Evolutionary conservation across 1,140 invertebrate species (phyloP).

Genomic region (Diorhabda sublineata): DNA sequence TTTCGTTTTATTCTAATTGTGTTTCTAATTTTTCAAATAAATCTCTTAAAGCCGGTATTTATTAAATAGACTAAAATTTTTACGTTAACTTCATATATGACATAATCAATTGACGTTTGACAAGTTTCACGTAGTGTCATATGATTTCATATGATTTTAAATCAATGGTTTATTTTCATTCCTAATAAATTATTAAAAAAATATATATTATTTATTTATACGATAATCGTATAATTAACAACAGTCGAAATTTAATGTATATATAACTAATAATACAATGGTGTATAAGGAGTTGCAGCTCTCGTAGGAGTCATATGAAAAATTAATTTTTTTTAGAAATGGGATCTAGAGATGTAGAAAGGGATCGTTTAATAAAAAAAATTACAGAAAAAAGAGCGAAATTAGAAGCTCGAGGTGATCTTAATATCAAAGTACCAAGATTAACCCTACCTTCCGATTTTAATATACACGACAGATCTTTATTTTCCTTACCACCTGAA

Average conservation of each 20-base stretch:
- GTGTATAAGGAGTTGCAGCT: too few species aligned
- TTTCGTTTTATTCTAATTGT: conserved; percentile 1
- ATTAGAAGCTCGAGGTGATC: conserved; percentile 40
- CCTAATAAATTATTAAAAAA: too few species aligned
- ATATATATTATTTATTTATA: too few species aligned
- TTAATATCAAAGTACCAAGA: conserved; percentile 49
- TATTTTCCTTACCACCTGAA: conserved; percentile 54
- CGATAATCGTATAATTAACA: too few species aligned
- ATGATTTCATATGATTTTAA: too few species aligned
- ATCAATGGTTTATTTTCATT: too few species aligned
- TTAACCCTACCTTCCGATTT: conserved; percentile 52
- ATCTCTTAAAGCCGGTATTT: neutral
- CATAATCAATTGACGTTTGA: neutral
- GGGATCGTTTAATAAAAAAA: conserved; percentile 38
- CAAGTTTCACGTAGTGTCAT: too few species aligned
- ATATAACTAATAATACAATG: too few species aligned
- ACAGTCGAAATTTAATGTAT: too few species aligned
- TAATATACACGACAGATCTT: conserved; percentile 49
- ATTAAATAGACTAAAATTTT: neutral
- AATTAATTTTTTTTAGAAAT: conserved; percentile 13
- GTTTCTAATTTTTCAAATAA: neutral
- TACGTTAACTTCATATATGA: neutral
- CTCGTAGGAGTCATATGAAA: too few species aligned
- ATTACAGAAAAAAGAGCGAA: conserved; percentile 40
- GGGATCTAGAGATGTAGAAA: conserved; percentile 35